These are phyloP conservation scores for Regulus satrapa DNA, from an alignment of 2,113 vertebrate species.

Conservation along the genomic window DNA sequence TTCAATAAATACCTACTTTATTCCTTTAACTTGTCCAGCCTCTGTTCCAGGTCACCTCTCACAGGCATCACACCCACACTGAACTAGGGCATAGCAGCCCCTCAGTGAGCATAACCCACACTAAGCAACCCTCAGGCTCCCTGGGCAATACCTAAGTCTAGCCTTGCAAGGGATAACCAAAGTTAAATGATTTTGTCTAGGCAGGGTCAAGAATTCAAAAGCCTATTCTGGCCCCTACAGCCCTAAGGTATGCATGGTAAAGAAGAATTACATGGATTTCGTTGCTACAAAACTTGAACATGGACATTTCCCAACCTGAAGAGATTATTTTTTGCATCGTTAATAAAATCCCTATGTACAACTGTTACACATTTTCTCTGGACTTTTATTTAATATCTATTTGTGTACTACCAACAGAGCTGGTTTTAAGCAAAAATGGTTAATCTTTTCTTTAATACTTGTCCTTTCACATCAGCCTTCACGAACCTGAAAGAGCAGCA, in stretches of 20 bases:
- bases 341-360: not conserved
- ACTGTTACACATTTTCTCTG: not conserved
- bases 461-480: not conserved
- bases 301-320: not conserved
- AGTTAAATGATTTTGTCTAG: not conserved
- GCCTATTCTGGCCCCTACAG: not conserved
- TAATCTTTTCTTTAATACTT: constrained; percentile 2
- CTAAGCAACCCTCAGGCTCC: not conserved
- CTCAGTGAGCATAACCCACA: rapidly evolving
- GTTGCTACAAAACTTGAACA: not conserved
- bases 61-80: no score
- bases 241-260: not conserved
- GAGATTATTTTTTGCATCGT: not conserved
- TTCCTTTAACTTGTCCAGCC: no score
- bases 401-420: not conserved
- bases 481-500: not conserved
- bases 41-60: no score
- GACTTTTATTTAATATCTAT: not conserved
- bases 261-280: not conserved
- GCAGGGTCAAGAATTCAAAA: not conserved
- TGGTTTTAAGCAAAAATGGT: not conserved
- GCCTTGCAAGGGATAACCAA: not conserved
- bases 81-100: not conserved
- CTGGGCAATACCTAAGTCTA: not conserved
- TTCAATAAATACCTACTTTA: no score